Evolutionary conservation across 2,113 vertebrate genomes (phyloP), one percentile per base, ranked within the genome.

Genomic region (Condylura cristata): DNA sequence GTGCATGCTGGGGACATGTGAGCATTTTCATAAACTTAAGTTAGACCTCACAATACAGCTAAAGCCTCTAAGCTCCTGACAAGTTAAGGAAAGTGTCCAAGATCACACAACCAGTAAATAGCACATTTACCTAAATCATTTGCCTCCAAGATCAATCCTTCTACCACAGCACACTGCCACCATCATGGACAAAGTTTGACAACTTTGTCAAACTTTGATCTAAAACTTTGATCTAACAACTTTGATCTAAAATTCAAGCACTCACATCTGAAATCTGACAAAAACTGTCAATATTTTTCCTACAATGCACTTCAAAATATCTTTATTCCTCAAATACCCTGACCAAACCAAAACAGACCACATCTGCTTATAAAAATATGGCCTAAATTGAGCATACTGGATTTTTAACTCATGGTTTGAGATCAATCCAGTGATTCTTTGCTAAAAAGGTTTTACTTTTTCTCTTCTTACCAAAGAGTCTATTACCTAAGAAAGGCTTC

Each of bases 121-220:
- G 30, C 48, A 82, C 12, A 81, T 2, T 84, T 78, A 78, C 22
- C 56, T 51, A 93, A 76, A 81, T 72, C 46, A 90, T 76, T 61
- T 51, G 51, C 94, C 46, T 92, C 11, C 32, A 80, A 87, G 26
- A 95, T 95, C 61, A 95, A 20, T 80, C 37, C 89, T 94, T 84
- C 71, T 74, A 53, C 61, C 5, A 83, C 0, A 46, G 8, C 30
- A 91, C 1, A 24, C 0, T 87, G 70, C 16, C 80, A 91, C 26
- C 13, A 13, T 66, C 58, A 68, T 91, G 56, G 94, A 92, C 3
- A 90, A 76, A 26, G 22, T 41, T 83, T 90, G 11, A n/a, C 53
- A 85, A 2, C 53, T 56, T 22, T 56, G 53, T n/a, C n/a, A n/a
- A n/a, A n/a, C 56, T 65, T 63, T 24, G 6, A 6, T 48, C 46